phyloP scores from a whole-genome alignment of 2,888 invertebrate genomes.

The Brachycybe producta region DNA sequence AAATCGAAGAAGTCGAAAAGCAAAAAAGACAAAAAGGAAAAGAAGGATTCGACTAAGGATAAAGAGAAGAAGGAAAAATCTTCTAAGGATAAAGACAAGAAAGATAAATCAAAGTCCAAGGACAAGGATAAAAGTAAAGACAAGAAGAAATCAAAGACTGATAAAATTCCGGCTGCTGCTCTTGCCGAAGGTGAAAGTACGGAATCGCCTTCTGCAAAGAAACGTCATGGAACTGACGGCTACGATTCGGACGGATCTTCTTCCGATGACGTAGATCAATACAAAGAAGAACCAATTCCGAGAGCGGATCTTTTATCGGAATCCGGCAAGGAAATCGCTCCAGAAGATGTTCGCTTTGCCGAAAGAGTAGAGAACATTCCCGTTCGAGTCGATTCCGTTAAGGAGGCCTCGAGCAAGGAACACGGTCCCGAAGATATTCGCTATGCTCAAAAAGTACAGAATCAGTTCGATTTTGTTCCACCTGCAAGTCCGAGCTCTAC shows the following conservation, averaged over 20 bases:
- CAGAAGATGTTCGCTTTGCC: constrained; percentile 3
- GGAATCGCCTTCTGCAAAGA: constrained; percentile 1
- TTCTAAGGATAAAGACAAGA: constrained; percentile 17
- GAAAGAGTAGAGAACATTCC: too few species aligned
- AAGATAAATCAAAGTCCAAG: constrained; percentile 22
- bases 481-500: background rate
- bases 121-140: constrained; percentile 21
- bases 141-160: constrained; percentile 21
- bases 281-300: constrained; percentile 17
- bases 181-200: constrained; percentile 19
- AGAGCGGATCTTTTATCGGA: constrained; percentile 12
- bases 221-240: constrained; percentile 7
- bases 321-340: constrained; percentile 12
- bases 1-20: constrained; percentile 34
- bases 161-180: constrained; percentile 18
- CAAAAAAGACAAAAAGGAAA: constrained; percentile 21
- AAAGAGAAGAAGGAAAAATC: constrained; percentile 19
- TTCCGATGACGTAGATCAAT: constrained; percentile 13
- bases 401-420: background rate
- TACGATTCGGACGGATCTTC: constrained; percentile 15
- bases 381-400: background rate
- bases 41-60: constrained; percentile 20
- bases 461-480: too few species aligned
- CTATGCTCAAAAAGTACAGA: background rate
- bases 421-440: background rate